These are phyloP conservation scores for Leptinotarsa defecta DNA, from an alignment of 1,140 invertebrate species.

Conservation along the genomic window DNA sequence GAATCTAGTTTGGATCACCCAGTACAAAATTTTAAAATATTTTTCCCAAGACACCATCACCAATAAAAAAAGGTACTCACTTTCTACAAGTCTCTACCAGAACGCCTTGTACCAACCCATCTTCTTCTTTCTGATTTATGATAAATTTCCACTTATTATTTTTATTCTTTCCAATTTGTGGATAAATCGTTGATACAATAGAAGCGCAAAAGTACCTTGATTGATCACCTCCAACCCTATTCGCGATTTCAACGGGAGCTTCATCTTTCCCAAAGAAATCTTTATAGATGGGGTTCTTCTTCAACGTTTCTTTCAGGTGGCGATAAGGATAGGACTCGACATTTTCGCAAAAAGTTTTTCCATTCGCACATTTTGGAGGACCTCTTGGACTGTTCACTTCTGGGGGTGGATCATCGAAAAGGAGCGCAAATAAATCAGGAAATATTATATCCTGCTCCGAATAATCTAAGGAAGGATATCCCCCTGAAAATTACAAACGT, in stretches of 20 bases:
- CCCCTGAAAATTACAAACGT: not conserved
- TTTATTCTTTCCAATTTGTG: slow-evolving; percentile 49
- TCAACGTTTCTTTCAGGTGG: slow-evolving; percentile 34
- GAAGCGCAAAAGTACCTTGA: not conserved
- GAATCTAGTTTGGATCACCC: no score
- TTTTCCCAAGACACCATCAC: no score
- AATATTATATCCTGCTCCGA: slow-evolving; percentile 32
- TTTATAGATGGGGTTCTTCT: slow-evolving; percentile 25
- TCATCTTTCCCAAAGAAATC: slow-evolving; percentile 45
- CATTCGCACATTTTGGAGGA: slow-evolving; percentile 39
- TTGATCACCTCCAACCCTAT: slow-evolving; percentile 37
- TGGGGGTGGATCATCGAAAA: slow-evolving; percentile 27
- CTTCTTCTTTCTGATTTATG: slow-evolving; percentile 58
- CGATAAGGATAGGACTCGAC: slow-evolving; percentile 44
- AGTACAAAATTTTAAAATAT: no score
- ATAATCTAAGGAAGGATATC: not conserved
- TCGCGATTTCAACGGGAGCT: slow-evolving; percentile 34
- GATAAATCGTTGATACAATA: slow-evolving; percentile 46
- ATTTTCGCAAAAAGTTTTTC: slow-evolving; percentile 45
- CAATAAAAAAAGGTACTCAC: not conserved
- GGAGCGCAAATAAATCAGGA: slow-evolving; percentile 27
- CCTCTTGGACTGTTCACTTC: slow-evolving; percentile 16
- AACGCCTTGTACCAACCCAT: slow-evolving; percentile 57
- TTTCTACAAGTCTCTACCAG: slow-evolving; percentile 59
- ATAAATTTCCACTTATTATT: slow-evolving; percentile 61